phyloP scores from a whole-genome alignment of 2,113 vertebrate genomes.

The Jaculus jaculus region DNA sequence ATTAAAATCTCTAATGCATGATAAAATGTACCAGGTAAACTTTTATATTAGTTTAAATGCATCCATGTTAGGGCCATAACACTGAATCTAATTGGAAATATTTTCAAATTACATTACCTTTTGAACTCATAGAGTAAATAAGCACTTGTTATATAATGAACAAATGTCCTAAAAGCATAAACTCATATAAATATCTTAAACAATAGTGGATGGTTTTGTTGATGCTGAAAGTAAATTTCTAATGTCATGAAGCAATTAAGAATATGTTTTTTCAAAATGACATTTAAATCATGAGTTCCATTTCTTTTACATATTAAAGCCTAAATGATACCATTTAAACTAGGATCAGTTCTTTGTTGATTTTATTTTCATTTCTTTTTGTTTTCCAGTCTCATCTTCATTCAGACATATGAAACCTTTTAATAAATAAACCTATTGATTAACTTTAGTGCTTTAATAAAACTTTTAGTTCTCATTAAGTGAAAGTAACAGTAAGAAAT shows the following conservation, averaged over 20 bases:
- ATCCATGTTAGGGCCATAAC: conserved; percentile 81
- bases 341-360: neutral
- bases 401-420: neutral
- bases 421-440: neutral
- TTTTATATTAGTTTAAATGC: conserved; percentile 87
- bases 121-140: conserved; percentile 79
- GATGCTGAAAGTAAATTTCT: neutral
- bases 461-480: neutral
- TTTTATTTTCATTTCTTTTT: neutral
- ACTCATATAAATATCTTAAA: conserved; percentile 72
- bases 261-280: conserved; percentile 8
- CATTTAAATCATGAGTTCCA: conserved; percentile 16
- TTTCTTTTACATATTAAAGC: neutral
- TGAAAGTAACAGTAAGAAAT: neutral
- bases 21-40: conserved; percentile 87
- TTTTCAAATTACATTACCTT: conserved; percentile 81
- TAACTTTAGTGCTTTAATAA: neutral
- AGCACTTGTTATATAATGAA: conserved; percentile 72
- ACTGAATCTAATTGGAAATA: conserved; percentile 86
- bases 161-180: conserved; percentile 77
- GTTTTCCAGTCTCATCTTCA: neutral
- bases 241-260: neutral
- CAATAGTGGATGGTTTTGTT: conserved; percentile 1
- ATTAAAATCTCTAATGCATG: conserved; percentile 90
- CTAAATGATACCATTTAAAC: neutral